Conservation (phyloP, 2,113 vertebrate genomes). For the Alligator sinensis region DNA sequence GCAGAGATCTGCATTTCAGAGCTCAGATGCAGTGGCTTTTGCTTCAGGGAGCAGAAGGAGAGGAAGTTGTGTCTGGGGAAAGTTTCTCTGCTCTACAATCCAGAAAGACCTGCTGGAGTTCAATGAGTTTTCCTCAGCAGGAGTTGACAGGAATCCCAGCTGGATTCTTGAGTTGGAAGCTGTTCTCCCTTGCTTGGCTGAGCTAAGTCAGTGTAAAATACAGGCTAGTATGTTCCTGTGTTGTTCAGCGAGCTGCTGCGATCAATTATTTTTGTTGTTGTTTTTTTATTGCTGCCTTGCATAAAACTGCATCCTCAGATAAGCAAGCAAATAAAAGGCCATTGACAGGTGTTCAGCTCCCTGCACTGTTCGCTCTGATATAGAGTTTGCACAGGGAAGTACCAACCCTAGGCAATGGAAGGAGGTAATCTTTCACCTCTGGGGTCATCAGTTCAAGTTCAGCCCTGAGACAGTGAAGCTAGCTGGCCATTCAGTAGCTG, state of each 20-base stretch:
- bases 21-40: accelerated
- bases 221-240: accelerated
- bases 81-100: neutral
- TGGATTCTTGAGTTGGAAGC: neutral
- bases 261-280: neutral
- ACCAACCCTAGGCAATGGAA: neutral
- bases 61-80: neutral
- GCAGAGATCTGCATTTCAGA: neutral
- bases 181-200: neutral
- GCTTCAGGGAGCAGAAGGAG: neutral
- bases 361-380: neutral
- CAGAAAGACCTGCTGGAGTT: conserved; percentile 15
- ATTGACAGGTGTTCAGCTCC: neutral
- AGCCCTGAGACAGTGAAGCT: neutral
- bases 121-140: neutral
- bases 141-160: neutral
- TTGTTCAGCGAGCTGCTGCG: accelerated
- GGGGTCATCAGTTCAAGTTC: neutral
- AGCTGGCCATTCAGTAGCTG: neutral
- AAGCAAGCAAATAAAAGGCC: neutral
- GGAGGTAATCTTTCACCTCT: neutral
- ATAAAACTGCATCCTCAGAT: neutral
- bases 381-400: neutral
- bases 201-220: neutral
- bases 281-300: neutral